Conservation (phyloP, 2,888 invertebrate genomes). For the Nasonovia ribisnigri region DNA sequence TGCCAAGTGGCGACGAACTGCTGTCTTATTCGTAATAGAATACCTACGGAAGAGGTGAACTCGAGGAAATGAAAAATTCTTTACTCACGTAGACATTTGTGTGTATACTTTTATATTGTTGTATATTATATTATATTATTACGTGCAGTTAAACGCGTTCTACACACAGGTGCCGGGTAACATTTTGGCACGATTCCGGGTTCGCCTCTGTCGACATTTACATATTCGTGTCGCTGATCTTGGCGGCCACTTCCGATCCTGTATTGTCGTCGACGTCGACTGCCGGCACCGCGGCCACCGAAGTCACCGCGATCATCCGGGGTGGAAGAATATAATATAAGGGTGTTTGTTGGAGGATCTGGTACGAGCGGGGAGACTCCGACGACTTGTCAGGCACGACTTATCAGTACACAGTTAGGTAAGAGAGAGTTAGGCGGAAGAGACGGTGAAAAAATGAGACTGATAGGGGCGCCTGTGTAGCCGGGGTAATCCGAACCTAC, state of each 20-base stretch:
- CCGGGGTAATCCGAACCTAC: not conserved
- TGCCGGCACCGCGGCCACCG: not conserved
- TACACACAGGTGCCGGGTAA: constrained; percentile 31
- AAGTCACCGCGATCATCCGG: not conserved
- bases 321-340: not conserved
- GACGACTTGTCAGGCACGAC: not conserved
- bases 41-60: not conserved
- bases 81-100: not conserved
- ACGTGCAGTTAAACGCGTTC: constrained; percentile 1
- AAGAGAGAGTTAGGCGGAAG: too few relatives aligned
- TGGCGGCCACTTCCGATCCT: not conserved
- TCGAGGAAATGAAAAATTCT: not conserved
- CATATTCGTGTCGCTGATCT: constrained; percentile 20
- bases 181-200: constrained; percentile 45
- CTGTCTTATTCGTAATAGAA: constrained; percentile 15
- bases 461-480: not conserved
- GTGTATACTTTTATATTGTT: not conserved
- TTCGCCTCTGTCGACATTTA: not conserved
- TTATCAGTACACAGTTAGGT: too few relatives aligned
- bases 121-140: constrained; percentile 4
- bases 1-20: not conserved
- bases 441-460: not conserved
- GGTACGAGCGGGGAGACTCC: not conserved
- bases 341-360: not conserved
- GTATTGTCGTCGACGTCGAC: not conserved